phyloP scores from a whole-genome alignment of 1,140 invertebrate species.

The Drosophila nikananu region DNA sequence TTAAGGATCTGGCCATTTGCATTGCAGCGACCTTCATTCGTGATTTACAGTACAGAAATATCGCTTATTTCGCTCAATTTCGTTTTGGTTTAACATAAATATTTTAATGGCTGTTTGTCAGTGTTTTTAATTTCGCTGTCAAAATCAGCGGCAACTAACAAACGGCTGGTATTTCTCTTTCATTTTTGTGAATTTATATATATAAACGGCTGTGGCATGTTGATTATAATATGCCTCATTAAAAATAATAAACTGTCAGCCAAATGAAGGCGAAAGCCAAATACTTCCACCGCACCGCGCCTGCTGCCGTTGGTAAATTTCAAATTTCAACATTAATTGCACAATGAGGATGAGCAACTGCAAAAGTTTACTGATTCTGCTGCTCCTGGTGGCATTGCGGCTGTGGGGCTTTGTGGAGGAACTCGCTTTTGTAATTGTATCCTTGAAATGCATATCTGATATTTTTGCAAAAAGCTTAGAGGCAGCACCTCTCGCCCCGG shows the following conservation, averaged over 20 bases:
- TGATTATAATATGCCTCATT: conserved; percentile 81
- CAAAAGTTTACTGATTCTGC: conserved; percentile 53
- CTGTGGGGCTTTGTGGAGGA: conserved; percentile 32
- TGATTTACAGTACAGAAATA: not conserved
- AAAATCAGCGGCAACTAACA: conserved; percentile 63
- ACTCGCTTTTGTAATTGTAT: conserved; percentile 72
- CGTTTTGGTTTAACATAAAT: conserved; percentile 38
- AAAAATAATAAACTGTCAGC: conserved; percentile 82
- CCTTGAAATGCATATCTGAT: conserved; percentile 79
- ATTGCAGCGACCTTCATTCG: conserved; percentile 35
- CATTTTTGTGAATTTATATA: conserved; percentile 22
- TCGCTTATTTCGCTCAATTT: conserved; percentile 18
- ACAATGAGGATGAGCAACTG: conserved; percentile 68
- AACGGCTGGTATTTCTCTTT: conserved; percentile 33
- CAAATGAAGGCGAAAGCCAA: conserved; percentile 69
- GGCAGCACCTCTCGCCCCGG: conserved; percentile 21
- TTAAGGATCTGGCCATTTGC: conserved; percentile 25
- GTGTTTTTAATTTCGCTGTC: conserved; percentile 66
- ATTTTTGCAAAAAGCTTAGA: conserved; percentile 73
- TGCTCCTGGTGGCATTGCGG: conserved; percentile 23
- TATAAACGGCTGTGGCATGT: conserved; percentile 38
- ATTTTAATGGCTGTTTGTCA: conserved; percentile 49
- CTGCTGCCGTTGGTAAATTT: conserved; percentile 38
- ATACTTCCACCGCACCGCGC: conserved; percentile 30
- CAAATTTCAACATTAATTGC: conserved; percentile 78